phyloP scores from a whole-genome alignment of 2,888 invertebrate species.

The Eupithecia tripunctaria region DNA sequence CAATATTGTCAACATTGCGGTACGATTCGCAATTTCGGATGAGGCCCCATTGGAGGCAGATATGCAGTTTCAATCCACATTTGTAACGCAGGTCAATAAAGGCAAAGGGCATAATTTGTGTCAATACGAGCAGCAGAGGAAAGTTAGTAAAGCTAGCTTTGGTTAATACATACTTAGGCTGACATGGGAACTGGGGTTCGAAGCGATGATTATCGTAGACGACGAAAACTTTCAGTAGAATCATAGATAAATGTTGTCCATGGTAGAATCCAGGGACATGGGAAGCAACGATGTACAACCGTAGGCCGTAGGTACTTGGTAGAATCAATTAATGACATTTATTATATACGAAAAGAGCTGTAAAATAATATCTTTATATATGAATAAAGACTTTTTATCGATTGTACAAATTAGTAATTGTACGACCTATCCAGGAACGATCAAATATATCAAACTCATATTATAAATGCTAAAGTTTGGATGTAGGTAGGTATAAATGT shows the following conservation, averaged over 20 bases:
- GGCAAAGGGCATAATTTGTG: constrained; percentile 1
- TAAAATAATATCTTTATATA: no score
- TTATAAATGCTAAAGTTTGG: no score
- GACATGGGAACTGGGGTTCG: background rate
- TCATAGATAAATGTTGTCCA: no score
- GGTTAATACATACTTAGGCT: background rate
- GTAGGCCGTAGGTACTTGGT: no score
- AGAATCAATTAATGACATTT: no score
- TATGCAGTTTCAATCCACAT: constrained; percentile 27
- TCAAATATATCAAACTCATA: no score
- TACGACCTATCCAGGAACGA: no score
- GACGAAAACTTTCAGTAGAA: background rate
- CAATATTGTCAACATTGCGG: constrained; percentile 28
- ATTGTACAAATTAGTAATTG: no score
- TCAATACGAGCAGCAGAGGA: background rate
- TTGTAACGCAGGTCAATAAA: constrained; percentile 3
- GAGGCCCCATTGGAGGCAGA: constrained; percentile 10
- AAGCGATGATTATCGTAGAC: background rate
- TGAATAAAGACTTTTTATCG: no score
- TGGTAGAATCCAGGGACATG: background rate
- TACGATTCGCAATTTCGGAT: constrained; percentile 20
- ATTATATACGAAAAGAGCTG: no score
- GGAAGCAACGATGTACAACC: no score
- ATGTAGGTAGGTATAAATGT: no score
- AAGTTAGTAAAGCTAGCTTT: background rate